Evolutionary conservation across 1,140 invertebrate genomes (phyloP), one percentile per base, ranked within the genome.

Genomic region (Apis laboriosa): DNA sequence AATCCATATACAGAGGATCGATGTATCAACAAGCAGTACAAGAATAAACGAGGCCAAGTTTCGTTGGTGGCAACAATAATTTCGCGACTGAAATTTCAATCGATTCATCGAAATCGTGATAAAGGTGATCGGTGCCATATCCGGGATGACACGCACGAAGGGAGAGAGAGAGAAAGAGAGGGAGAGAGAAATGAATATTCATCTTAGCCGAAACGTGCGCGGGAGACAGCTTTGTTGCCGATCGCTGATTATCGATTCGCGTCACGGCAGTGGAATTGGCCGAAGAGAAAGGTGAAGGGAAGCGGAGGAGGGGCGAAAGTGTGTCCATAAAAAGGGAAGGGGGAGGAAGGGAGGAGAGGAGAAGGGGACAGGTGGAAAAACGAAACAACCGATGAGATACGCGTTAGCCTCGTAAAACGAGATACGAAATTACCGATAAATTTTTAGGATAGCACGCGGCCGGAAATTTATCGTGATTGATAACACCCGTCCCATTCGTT

Each of bases 211-310:
- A 24, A 60, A 74, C 76, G 77, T 34, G 80, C 72, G 61, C 77
- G 66, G 76, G 34, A 75, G 86, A 90, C 86, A 75, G 89, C 81
- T 88, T 88, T 86, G 85, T 86, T 73, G 83, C 55, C 85, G 85
- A 90, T 86, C 85, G 75, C 55, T 72, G 77, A 88, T 89, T 89
- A 88, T 84, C 77, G 86, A 88, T 90, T 87, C 90, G 72, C 67
- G 77, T 81, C 89, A 89, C 83, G 83, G 68, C 73, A 68, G 58
- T 88, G 80, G 80, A 87, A 89, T 80, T 83, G 84, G 84, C 76
- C 81, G 86, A 34, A 58, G 34, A 21, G 81, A 53, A 56, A 79
- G 43, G 58, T 15, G 21, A 68, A 70, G 53, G n/a, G 28, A 63
- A n/a, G 28, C 70, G 28, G 28, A 63, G 58, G 24, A 55, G 60